Evolutionary conservation across 2,888 invertebrate genomes (phyloP), one percentile per base, ranked within the genome.

Genomic region (Chrysodeixis includens): DNA sequence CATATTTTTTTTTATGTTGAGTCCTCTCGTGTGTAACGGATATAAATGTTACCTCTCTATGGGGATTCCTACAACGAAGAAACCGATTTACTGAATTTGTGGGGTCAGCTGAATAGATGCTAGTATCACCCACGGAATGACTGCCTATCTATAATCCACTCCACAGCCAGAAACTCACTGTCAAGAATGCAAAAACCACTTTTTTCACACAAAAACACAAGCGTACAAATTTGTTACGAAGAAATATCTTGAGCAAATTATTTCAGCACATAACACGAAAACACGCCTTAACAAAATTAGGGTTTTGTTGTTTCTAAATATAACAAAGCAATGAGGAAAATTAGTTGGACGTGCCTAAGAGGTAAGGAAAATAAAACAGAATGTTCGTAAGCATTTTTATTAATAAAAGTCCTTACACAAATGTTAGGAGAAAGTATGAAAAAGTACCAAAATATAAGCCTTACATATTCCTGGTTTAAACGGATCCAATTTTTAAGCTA

Each of bases 241-340:
- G 7, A 1, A 35, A 35, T 35, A 35, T 35, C 12, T 12, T 35
- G 12, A 40, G 12, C 3, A 20, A 20, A 3, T 49, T 20, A 10
- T 20, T 10, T 18, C 16, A 44, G 1, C 18, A 9, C 46, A 18
- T 49, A 49, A 49, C 18, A 49, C 40, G 16, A 49, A 49, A 49
- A 46, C 16, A 16, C 7, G 20, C 40, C 40, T 40, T 49, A 49
- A 49, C 20, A 10, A 49, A 49, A 49, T 49, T 49, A 49, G 18
- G 46, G 10, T 49, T 20, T 10, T 18, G 46, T 20, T 49, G 16
- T 49, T 40, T 18, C 18, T 9, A 49, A 49, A 49, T 49, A 18
- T 49, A 20, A 49, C 46, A 49, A 49, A 18, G 12, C 18, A 49
- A 49, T 49, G 12, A 49, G 46, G 18, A 18, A 49, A 49, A 49